Base-by-base conservation (phyloP, 2,888 invertebrate genomes). In the Trachelus stipa region DNA sequence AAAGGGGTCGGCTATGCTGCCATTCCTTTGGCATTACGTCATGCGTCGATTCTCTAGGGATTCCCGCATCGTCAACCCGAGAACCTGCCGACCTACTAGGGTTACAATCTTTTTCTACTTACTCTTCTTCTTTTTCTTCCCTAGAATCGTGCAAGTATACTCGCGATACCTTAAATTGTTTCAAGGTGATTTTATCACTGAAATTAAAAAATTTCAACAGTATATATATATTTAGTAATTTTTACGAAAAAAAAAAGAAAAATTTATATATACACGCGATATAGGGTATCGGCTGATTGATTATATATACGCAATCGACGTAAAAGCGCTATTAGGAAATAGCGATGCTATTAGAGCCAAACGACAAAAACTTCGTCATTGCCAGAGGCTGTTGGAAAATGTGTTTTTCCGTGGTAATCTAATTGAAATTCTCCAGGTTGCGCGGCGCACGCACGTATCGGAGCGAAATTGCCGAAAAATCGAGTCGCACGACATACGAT, bases 401-500 rank as follows among this genome's bases (percentile, higher is more conserved):
- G 76, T 69, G 35, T 73, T 74, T 69, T 76, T 71, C 68, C 68
- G 78, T 80, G 78, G 82, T 88, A 88, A 89, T 89, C 85, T 86
- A 88, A 89, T 89, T 88, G 87, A 87, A 88, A 88, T 86, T 73
- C 81, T 76, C 78, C 75, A 75, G 69, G 31, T 33, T 37, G 76
- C 73, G 37, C 23, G 56, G 9, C 23, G 56, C 23, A 23, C 56
- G 56, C 56, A 9, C 23, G 6, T 71, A 37, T 33, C 76, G 56
- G 75, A 56, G 73, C 75, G 75, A 88, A 88, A 89, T 90, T 89
- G 90, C 87, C 86, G 86, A 90, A 90, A 90, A 90, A 90, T 90
- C 89, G 89, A 89, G 89, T 89, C 88, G 87, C 86, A 85, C 88
- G 89, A 88, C 88, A 88, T 86, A 85, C 88, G 89, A 88, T 89